Conservation (phyloP, 2,113 vertebrate species). For the Anguilla japonica region DNA sequence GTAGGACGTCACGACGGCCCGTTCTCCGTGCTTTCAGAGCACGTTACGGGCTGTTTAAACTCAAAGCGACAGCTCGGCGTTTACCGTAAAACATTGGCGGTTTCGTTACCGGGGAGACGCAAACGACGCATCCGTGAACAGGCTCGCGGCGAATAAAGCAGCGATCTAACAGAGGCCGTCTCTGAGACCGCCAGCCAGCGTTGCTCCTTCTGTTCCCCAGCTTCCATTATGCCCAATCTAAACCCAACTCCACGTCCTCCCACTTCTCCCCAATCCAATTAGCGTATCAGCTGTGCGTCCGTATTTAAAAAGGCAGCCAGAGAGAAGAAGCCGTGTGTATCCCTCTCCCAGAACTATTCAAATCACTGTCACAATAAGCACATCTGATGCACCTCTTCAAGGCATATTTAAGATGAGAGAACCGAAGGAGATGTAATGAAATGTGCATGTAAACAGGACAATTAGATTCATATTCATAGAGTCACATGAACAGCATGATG, state of each 20-base stretch:
- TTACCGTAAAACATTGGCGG: not conserved
- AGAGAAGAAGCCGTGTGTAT: conserved; percentile 19
- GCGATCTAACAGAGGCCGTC: not conserved
- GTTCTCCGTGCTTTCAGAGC: not conserved
- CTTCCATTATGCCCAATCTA: conserved; percentile 40
- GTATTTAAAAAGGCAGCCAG: conserved; percentile 17
- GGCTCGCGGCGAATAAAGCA: not conserved
- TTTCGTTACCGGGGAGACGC: not conserved
- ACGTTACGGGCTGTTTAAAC: not conserved
- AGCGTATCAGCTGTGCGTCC: conserved; percentile 60
- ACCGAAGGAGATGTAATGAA: conserved; percentile 11
- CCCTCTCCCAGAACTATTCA: conserved; percentile 21
- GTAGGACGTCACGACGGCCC: not conserved
- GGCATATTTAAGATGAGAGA: not conserved
- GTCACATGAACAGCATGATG: not conserved
- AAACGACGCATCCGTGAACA: not conserved
- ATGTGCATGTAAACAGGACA: not conserved
- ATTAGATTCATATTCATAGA: not conserved
- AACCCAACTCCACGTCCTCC: conserved; percentile 63
- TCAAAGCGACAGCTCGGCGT: not conserved
- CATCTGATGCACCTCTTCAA: conserved; percentile 17
- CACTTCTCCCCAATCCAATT: conserved; percentile 62
- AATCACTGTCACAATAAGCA: conserved; percentile 16
- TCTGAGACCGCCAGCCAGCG: not conserved
- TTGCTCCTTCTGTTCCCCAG: conserved; percentile 35